phyloP scores from a whole-genome alignment of 2,113 vertebrate genomes.

The Pagrus major region DNA sequence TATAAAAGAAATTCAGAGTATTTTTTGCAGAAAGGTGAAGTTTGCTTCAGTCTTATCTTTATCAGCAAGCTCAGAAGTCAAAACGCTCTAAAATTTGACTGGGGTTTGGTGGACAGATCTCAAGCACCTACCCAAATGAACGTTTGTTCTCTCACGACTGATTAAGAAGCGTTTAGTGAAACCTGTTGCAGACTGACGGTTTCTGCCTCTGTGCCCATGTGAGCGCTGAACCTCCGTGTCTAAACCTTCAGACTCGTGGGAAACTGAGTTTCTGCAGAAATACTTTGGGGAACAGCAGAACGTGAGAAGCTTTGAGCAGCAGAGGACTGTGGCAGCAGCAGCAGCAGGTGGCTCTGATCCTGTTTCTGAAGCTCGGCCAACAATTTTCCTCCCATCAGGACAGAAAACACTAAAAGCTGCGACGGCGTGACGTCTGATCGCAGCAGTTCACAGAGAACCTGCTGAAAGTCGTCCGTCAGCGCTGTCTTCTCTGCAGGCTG shows the following conservation, averaged over 20 bases:
- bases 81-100: not conserved
- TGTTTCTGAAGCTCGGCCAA: slow-evolving; percentile 25
- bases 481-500: not conserved
- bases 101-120: not conserved
- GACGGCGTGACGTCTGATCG: not conserved
- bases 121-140: too few relatives aligned
- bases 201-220: not conserved
- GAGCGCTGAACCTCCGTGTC: not conserved
- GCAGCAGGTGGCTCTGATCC: slow-evolving; percentile 63
- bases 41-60: not conserved
- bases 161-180: too few relatives aligned
- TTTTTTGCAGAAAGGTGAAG: not conserved
- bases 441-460: slow-evolving; percentile 6
- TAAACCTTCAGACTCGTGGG: slow-evolving; percentile 12
- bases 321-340: not conserved
- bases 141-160: too few relatives aligned
- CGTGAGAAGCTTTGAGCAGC: slow-evolving; percentile 27
- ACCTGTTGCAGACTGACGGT: not conserved
- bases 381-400: not conserved
- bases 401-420: not conserved
- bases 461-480: slow-evolving; percentile 36
- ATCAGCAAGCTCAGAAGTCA: not conserved
- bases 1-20: too few relatives aligned
- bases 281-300: slow-evolving; percentile 17
- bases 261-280: slow-evolving; percentile 27